Conservation (phyloP, 2,113 vertebrate genomes). For the Oryctolagus cuniculus region mOryCun1.1 NC_091440.1:137097001-137097500, state of each 20-base stretch:
- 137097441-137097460: no score
- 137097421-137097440: no score
- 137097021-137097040: background rate
- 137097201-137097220: constrained; percentile 29
- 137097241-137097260: background rate
- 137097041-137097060: background rate
- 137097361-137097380: no score
- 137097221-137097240: background rate
- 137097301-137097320: no score
- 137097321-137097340: no score
- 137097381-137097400: no score
- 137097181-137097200: background rate
- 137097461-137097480: no score
- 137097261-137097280: background rate
- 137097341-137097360: no score
- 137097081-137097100: background rate
- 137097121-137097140: constrained; percentile 35
- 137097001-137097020: background rate
- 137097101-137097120: no score
- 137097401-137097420: no score
- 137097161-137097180: background rate
- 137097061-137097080: background rate
- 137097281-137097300: background rate
- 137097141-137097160: constrained; percentile 27
- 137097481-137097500: no score